These are phyloP conservation scores for Psittacula derbiana DNA, from an alignment of 2,797 vertebrate species.

Conservation along the genomic window DNA sequence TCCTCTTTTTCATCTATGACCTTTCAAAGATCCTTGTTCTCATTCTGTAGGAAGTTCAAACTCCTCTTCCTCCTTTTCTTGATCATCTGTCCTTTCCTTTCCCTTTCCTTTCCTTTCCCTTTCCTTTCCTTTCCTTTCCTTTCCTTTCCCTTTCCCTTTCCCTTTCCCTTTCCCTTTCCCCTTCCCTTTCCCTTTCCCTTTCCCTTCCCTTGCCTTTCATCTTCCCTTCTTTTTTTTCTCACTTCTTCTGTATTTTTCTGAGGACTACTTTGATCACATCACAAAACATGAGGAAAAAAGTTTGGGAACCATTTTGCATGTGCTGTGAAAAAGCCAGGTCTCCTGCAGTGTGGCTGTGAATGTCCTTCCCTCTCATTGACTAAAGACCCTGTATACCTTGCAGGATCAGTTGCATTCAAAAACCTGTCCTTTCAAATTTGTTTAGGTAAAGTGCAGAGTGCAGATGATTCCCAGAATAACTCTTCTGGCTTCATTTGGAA, in stretches of 20 bases:
- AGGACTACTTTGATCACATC: neutral
- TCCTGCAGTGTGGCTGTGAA: neutral
- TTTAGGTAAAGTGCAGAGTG: conserved; percentile 61
- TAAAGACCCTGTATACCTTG: conserved; percentile 41
- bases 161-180: accelerated
- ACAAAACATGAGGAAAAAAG: neutral
- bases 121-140: accelerated
- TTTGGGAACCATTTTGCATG: neutral
- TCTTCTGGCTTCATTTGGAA: conserved; percentile 62
- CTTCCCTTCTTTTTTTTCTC: no score
- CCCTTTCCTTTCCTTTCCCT: accelerated
- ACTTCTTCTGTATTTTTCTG: neutral
- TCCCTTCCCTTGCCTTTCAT: accelerated
- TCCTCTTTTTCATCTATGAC: neutral
- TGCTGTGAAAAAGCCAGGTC: neutral
- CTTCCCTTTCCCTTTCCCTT: accelerated
- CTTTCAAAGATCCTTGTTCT: neutral
- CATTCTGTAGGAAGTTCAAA: neutral
- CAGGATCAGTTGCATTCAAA: conserved; percentile 65
- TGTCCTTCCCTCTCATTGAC: conserved; percentile 54
- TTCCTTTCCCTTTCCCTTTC: accelerated
- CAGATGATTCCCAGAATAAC: conserved; percentile 58
- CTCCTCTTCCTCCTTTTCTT: neutral
- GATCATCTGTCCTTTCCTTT: neutral
- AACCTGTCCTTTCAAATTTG: conserved; percentile 62